phyloP scores from a whole-genome alignment of 2,113 vertebrate genomes.

The Harpagus bidentatus region DNA sequence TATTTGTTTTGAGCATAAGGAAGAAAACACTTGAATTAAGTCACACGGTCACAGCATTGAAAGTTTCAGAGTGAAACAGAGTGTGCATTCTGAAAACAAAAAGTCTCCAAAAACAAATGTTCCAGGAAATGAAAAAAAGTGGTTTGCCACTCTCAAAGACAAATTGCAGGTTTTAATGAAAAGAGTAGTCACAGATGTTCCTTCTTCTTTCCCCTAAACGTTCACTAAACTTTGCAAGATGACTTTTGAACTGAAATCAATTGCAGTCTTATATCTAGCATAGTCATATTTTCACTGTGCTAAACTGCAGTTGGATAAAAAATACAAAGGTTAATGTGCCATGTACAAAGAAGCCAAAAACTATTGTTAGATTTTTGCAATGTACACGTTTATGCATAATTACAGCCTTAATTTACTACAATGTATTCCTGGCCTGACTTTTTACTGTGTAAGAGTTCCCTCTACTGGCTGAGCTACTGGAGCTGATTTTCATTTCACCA shows the following conservation, averaged over 20 bases:
- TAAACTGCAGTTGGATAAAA: not conserved
- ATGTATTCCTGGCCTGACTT: not conserved
- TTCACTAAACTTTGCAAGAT: not conserved
- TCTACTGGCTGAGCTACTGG: constrained; percentile 46
- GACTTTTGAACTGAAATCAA: not conserved
- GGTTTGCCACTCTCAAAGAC: not conserved
- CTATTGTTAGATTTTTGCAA: not conserved
- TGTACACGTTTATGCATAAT: not conserved
- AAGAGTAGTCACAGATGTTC: not conserved
- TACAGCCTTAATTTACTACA: not conserved
- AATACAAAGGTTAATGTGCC: not conserved
- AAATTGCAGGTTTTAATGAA: not conserved
- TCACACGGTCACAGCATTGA: not conserved
- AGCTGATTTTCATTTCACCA: not conserved
- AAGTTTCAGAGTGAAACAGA: not conserved
- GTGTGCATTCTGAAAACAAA: not conserved
- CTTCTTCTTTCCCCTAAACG: not conserved
- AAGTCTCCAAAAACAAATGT: not conserved
- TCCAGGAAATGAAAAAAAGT: not conserved
- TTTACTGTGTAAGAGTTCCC: constrained; percentile 41
- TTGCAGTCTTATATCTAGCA: not conserved
- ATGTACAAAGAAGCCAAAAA: not conserved
- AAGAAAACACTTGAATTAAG: not conserved
- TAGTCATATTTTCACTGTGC: not conserved
- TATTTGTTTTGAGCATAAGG: not conserved